phyloP scores from a whole-genome alignment of 2,888 invertebrate species.

The Luffia ferchaultella region DNA sequence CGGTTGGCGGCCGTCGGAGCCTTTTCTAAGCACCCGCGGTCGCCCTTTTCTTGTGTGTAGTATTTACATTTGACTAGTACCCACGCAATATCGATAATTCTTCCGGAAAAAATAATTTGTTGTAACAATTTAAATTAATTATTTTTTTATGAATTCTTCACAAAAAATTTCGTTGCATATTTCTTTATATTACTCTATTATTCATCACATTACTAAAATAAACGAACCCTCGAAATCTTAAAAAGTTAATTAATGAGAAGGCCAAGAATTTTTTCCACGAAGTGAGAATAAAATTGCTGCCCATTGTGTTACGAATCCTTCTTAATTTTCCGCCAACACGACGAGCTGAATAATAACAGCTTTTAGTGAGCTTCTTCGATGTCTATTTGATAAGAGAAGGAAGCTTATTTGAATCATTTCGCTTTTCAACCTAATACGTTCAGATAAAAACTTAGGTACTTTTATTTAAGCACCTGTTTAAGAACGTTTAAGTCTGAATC shows the following conservation, averaged over 20 bases:
- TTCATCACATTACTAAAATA: not conserved
- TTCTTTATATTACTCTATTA: not conserved
- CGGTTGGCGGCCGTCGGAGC: no score
- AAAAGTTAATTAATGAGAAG: not conserved
- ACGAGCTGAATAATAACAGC: conserved; percentile 38
- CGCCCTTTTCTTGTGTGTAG: not conserved
- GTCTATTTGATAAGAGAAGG: not conserved
- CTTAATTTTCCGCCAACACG: conserved; percentile 49
- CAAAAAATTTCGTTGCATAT: not conserved
- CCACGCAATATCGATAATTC: not conserved
- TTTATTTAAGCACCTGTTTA: no score
- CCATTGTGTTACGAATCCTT: conserved; percentile 38
- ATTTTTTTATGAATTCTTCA: not conserved
- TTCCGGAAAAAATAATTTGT: not conserved
- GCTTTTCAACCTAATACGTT: not conserved
- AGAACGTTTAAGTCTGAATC: not conserved
- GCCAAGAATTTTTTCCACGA: not conserved
- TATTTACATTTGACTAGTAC: not conserved
- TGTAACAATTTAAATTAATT: not conserved
- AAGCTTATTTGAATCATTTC: not conserved
- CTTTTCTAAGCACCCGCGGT: not conserved
- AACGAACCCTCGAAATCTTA: not conserved
- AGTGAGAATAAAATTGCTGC: conserved; percentile 11
- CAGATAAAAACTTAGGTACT: no score
- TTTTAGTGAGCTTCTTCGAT: conserved; percentile 19